Conservation (phyloP, 2,797 vertebrate genomes). For the Champsocephalus gunnari region DNA sequence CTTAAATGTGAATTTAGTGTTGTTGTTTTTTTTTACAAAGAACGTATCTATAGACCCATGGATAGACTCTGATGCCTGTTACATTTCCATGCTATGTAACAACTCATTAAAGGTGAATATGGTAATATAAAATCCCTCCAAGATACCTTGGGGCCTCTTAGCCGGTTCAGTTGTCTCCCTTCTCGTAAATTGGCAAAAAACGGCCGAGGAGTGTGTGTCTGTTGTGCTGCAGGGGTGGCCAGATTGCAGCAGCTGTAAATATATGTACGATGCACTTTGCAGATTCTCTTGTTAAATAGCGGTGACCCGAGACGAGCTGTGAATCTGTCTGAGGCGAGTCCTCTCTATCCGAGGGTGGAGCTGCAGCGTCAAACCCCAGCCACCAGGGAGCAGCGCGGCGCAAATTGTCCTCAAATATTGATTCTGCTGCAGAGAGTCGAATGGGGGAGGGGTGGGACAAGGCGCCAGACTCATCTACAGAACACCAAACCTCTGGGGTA, state of each 20-base stretch:
- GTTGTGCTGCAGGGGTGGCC: constrained; percentile 37
- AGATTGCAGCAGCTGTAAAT: constrained; percentile 35
- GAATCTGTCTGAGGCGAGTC: constrained; percentile 46
- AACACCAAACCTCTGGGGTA: constrained; percentile 59
- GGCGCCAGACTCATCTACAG: constrained; percentile 70
- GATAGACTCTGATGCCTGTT: constrained; percentile 18
- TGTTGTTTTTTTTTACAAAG: constrained; percentile 10
- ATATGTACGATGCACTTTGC: constrained; percentile 45
- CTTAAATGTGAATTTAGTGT: constrained; percentile 7
- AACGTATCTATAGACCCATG: constrained; percentile 8
- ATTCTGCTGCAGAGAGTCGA: constrained; percentile 75
- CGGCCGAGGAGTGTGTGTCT: constrained; percentile 19
- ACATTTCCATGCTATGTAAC: constrained; percentile 52
- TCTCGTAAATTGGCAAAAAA: constrained; percentile 58
- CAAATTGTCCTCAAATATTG: constrained; percentile 83
- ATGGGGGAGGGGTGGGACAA: constrained; percentile 57
- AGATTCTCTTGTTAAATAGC: constrained; percentile 51
- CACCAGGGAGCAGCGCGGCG: constrained; percentile 71
- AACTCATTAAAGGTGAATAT: constrained; percentile 70
- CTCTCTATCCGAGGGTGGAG: constrained; percentile 27
- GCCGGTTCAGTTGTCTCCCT: constrained; percentile 36
- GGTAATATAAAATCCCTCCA: constrained; percentile 61
- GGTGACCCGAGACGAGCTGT: constrained; percentile 55
- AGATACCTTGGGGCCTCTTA: constrained; percentile 58
- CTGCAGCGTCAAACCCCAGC: constrained; percentile 64